Evolutionary conservation across 2,888 invertebrate species (phyloP).

Genomic region (Elysia crispata): DNA sequence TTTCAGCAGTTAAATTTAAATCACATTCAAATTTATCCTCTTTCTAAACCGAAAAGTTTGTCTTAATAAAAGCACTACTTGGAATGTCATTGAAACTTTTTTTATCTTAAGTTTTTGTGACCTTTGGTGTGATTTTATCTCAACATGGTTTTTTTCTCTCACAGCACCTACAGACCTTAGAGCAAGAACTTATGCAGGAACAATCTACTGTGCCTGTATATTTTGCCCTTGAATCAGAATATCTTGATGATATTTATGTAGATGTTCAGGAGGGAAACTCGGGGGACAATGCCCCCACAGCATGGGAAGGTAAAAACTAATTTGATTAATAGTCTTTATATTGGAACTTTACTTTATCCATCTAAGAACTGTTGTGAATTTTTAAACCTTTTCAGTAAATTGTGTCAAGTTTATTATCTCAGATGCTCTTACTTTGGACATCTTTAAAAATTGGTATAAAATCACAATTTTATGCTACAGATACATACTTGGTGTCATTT

Average conservation of each 20-base stretch:
- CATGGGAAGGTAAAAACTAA: conserved; percentile 82
- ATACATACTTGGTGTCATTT: no score
- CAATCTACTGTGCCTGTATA: conserved; percentile 89
- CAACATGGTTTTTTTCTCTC: background rate
- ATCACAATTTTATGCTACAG: no score
- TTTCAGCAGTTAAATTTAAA: no score
- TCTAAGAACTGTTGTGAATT: no score
- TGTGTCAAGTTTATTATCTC: background rate
- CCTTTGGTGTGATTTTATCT: background rate
- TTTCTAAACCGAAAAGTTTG: no score
- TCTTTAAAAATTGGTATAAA: no score
- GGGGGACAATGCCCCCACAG: conserved; percentile 86
- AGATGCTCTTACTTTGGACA: no score
- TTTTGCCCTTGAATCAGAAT: conserved; percentile 87
- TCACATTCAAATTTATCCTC: no score
- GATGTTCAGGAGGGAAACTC: conserved; percentile 86
- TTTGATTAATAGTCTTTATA: background rate
- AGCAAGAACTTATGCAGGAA: conserved; percentile 88
- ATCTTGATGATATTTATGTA: conserved; percentile 85
- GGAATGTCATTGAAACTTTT: no score
- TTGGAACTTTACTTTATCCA: no score
- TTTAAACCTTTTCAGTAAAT: background rate
- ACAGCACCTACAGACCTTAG: conserved; percentile 80
- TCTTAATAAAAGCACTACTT: no score
- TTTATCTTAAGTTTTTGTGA: background rate